These are phyloP conservation scores for Hyalella azteca DNA, from an alignment of 2,888 invertebrate species.

Conservation along the genomic window DNA sequence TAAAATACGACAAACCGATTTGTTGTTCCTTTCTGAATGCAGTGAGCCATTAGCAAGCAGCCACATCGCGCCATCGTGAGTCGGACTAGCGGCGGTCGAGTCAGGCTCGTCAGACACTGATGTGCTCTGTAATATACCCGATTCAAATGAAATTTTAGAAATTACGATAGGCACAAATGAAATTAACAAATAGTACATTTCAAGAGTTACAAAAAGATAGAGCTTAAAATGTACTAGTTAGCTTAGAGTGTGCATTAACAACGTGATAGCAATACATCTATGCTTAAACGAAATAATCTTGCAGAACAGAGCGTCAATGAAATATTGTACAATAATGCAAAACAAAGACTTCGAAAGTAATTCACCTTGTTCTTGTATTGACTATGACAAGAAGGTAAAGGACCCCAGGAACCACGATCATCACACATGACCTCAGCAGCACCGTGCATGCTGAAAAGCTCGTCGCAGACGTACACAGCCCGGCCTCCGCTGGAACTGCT, in stretches of 20 bases:
- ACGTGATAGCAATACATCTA: no score
- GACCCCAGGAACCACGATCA: background rate
- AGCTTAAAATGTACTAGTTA: no score
- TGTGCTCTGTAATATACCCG: background rate
- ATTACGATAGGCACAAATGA: no score
- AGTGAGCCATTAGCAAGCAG: background rate
- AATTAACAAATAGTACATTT: no score
- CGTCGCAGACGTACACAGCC: background rate
- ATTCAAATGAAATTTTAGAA: no score
- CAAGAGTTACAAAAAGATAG: no score
- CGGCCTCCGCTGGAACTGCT: background rate
- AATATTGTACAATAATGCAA: background rate
- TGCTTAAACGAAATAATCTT: background rate
- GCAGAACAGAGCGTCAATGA: background rate
- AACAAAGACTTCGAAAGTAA: background rate
- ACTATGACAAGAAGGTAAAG: background rate
- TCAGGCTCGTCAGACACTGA: constrained; percentile 11
- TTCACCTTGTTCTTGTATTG: background rate
- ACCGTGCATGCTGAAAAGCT: background rate
- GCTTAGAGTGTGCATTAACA: no score
- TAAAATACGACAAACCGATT: background rate
- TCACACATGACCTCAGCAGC: constrained; percentile 20
- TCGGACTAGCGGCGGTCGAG: background rate
- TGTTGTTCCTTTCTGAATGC: background rate
- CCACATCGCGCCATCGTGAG: background rate